Base-by-base conservation (phyloP, 92 coral and sea anemone genomes). In the Micromussa lordhowensis region DNA sequence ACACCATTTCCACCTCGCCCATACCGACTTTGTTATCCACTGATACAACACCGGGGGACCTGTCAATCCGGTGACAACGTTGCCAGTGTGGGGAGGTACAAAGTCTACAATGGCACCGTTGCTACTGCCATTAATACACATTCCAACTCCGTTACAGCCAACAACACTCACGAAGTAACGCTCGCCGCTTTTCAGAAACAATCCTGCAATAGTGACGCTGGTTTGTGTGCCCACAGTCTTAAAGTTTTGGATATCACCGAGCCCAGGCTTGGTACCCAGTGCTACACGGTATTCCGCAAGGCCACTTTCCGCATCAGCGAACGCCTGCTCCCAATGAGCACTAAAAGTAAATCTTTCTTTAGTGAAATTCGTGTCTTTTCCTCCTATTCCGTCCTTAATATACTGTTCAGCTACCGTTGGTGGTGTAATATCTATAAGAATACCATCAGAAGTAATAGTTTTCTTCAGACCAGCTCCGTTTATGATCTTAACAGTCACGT, bases 1-100 rank as follows among this genome's bases (percentile, higher is more conserved):
- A 85, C 98, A 97, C 99, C 99, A 97, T 34, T 96, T 88, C 99
- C 99, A 97, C 70, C 99, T 93, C 9, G 99, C 99, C 99, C 99
- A 97, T 12, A 95, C 95, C 48, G 98, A 92, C 71, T 92, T 96
- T 70, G 92, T 93, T 13, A 97, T 89, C 96, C 98, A 94, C 90
- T 96, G 98, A 83, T 91, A 96, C 66, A 89, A 79, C 44, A 89
- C 85, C 10, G 98, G 96, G 34, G 97, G 92, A 2, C 99, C 99
- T 68, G 82, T 66, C 54, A 90, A 84, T 49, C 99, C 99, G 26
- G 98, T 94, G 19, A 93, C 79, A 54, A 97, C 91, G 74, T 68
- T 83, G 19, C 98, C 99, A 81, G 96, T 63, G 82, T 97, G 98
- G 5, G 99, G 99, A 26, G 98, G 97, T 16, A 93, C 83, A 57